Percentiles rank a stretch among this genome's conserved stretches.
Evolutionary conservation across 2,113 vertebrate species (phyloP).

Genomic region (Lanius collurio): DNA sequence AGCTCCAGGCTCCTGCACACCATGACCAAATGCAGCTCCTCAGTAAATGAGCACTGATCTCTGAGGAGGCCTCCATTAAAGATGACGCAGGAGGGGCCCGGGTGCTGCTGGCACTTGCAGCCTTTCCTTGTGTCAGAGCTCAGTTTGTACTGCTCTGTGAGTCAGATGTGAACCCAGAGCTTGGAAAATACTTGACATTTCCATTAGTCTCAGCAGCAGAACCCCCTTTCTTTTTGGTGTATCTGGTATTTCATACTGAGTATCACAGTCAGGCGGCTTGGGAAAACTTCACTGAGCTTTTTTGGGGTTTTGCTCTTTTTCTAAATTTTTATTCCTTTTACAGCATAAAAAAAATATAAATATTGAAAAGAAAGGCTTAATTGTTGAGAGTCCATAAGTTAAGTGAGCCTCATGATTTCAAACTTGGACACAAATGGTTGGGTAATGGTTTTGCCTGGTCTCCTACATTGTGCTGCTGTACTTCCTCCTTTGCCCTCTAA

Average conservation of each 20-base stretch:
- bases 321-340: neutral
- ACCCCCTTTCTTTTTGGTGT: neutral
- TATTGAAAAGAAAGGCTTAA: neutral
- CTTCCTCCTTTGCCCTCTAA: neutral
- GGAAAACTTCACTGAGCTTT: neutral
- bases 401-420: neutral
- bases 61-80: neutral
- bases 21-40: neutral
- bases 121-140: neutral
- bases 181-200: neutral
- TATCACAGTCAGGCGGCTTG: neutral
- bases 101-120: neutral
- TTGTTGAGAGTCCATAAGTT: neutral
- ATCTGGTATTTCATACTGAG: neutral
- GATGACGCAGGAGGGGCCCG: neutral
- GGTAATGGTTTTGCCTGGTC: neutral
- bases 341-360: neutral
- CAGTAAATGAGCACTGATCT: neutral
- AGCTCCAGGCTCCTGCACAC: neutral
- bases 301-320: neutral
- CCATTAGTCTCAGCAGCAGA: neutral
- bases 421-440: neutral
- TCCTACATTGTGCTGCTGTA: neutral
- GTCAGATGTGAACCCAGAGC: neutral
- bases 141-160: neutral